These are phyloP conservation scores for Poecilus cupreus DNA, from an alignment of 2,888 invertebrate genomes.

Conservation along the genomic window DNA sequence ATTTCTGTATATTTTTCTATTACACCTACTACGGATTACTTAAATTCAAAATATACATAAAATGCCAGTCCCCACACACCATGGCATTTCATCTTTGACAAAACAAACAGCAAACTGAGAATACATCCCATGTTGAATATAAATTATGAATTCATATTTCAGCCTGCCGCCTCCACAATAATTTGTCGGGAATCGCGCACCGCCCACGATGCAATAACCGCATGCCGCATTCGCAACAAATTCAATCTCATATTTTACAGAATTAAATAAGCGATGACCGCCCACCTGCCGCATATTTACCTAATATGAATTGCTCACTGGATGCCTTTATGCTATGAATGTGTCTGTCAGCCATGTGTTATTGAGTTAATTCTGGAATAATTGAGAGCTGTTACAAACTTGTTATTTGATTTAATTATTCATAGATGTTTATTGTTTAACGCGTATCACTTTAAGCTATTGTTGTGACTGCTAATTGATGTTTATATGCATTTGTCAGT, in stretches of 20 bases:
- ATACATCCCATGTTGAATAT: not conserved
- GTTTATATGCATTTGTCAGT: not conserved
- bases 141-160: not conserved
- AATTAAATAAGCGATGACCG: too few relatives aligned
- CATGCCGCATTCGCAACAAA: not conserved
- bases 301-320: too few relatives aligned
- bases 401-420: slow-evolving; percentile 12
- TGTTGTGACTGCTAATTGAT: not conserved
- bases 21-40: too few relatives aligned
- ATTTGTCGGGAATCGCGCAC: not conserved
- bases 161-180: not conserved
- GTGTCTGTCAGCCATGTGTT: not conserved
- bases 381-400: not conserved
- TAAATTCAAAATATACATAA: not conserved
- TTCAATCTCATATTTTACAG: not conserved
- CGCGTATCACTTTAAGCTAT: not conserved
- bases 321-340: too few relatives aligned
- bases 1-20: too few relatives aligned
- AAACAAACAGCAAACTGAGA: not conserved
- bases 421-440: slow-evolving; percentile 30
- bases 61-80: too few relatives aligned
- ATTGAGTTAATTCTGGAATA: not conserved
- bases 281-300: too few relatives aligned
- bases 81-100: not conserved
- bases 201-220: not conserved